Base-by-base conservation (phyloP, 2,888 invertebrate species). In the Barypeithes pellucidus region DNA sequence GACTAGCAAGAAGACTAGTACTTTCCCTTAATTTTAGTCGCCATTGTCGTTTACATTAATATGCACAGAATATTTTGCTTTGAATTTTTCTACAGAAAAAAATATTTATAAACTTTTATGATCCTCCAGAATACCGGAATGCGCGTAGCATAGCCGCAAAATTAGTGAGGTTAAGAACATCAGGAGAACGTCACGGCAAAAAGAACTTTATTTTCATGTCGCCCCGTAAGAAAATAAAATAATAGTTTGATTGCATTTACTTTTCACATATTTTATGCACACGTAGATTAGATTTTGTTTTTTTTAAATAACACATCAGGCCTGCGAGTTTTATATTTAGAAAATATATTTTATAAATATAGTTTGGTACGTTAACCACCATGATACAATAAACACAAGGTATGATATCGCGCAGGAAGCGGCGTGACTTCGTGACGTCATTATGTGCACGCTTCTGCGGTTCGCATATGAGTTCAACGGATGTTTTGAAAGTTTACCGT, bases 141-240 rank as follows among this genome's bases (percentile, higher is more conserved):
- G 76, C 76, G 67, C 79, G 84, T 77, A 84, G 83, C 79, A 80
- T 83, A 77, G 80, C 81, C 39, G 80, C 82, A 72, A 86, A 84
- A 81, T 81, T 85, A 72, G 81, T 85, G 76, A 78, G 85, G 76
- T 82, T 86, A 76, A 81, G 86, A 78, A 82, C 82, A 77, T 80
- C 81, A 63, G 80, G 81, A 77, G 86, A 86, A 76, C 82, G 85
- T 16, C 85, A 84, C 79, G 84, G 83, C 80, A 84, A 84, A 84
- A 86, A 85, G 81, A 83, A 81, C 79, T 84, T 85, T 81, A 79
- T 84, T 76, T 85, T 84, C 80, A 76, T 85, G 73, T 79, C 84
- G 69, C 82, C 83, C 81, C 80, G 86, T 86, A 86, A 86, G 86
- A 78, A 72, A 60, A 24, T 14, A 47, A 33, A 47, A 39, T 4